Conservation (phyloP, 2,888 invertebrate genomes). For the Deroplatys truncata region DNA sequence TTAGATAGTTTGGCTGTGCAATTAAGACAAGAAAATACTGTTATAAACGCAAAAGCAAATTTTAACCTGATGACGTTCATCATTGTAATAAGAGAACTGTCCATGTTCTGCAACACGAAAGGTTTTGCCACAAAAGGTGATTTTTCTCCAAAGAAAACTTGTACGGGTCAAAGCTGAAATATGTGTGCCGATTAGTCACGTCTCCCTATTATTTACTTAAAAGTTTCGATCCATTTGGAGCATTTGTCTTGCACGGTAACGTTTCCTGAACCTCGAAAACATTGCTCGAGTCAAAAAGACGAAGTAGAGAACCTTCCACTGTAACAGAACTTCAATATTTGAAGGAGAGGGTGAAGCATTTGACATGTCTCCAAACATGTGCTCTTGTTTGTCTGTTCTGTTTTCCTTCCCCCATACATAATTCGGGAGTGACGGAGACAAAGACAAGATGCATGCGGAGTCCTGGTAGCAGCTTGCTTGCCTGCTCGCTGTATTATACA, state of each 20-base stretch:
- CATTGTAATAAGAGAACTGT: no score
- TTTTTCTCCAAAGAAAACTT: background rate
- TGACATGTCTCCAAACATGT: background rate
- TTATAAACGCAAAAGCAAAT: no score
- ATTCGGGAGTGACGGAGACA: background rate
- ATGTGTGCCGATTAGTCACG: background rate
- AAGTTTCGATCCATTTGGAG: background rate
- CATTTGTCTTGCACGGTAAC: background rate
- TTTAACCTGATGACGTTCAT: no score
- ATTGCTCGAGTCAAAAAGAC: background rate
- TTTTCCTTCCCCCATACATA: background rate
- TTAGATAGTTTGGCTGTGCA: no score
- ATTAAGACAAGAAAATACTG: no score
- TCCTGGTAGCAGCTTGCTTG: background rate
- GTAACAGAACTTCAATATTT: background rate
- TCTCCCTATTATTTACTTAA: background rate
- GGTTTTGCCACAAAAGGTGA: no score
- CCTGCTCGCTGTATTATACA: background rate
- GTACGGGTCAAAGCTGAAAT: background rate
- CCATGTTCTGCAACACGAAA: no score
- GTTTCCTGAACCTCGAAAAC: background rate
- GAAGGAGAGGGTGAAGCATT: background rate
- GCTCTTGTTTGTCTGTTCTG: background rate
- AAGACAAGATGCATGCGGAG: background rate
- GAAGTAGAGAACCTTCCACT: background rate